Conservation (phyloP, 2,113 vertebrate species). For the Mesembrinibis cayennensis region DNA sequence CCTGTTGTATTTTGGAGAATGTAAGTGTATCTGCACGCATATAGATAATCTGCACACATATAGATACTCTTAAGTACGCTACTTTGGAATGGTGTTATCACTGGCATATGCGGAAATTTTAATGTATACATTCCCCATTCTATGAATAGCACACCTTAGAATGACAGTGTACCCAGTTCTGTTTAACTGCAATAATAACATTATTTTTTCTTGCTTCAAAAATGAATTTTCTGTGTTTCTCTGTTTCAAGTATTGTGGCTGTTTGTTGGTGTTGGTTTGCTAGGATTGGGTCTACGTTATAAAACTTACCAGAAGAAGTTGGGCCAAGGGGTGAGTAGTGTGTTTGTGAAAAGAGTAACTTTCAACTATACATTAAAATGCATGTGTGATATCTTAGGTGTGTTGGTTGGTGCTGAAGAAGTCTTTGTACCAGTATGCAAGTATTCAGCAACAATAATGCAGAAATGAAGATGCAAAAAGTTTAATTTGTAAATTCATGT, state of each 20-base stretch:
- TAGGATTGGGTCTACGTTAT: constrained; percentile 74
- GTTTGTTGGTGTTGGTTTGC: constrained; percentile 70
- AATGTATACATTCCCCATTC: background rate
- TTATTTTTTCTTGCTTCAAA: background rate
- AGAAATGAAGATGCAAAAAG: background rate
- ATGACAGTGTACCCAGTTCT: background rate
- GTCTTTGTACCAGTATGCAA: background rate
- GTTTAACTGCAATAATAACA: background rate
- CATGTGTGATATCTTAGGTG: background rate
- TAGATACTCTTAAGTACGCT: background rate
- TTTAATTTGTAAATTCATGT: background rate
- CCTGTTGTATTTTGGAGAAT: background rate
- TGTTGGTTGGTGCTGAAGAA: background rate
- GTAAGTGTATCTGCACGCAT: background rate
- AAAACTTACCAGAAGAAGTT: constrained; percentile 68
- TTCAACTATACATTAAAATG: background rate
- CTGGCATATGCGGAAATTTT: background rate
- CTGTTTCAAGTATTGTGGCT: constrained; percentile 74
- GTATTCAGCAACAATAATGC: background rate
- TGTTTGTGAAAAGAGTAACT: background rate
- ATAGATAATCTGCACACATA: background rate
- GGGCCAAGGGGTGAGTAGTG: constrained; percentile 67
- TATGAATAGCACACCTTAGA: background rate
- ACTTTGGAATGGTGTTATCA: background rate
- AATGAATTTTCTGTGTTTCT: background rate